phyloP scores from a whole-genome alignment of 2,113 vertebrate genomes.

The Xenopus laevis region DNA sequence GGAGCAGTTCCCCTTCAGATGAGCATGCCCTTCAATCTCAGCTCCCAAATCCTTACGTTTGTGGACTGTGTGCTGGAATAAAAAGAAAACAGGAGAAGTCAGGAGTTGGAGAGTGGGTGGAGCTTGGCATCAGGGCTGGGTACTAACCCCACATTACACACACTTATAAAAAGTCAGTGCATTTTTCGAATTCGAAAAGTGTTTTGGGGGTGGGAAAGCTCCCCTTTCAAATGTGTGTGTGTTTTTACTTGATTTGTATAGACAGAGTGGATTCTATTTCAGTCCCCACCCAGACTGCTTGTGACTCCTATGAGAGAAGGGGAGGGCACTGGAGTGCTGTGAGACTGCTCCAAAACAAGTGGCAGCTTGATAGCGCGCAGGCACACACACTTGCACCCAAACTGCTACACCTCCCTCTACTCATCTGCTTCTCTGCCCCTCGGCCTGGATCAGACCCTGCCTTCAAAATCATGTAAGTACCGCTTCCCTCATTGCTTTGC shows the following conservation, averaged over 20 bases:
- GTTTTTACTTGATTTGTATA: slow-evolving; percentile 13
- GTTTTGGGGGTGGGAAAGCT: slow-evolving; percentile 4
- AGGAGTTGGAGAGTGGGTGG: slow-evolving; percentile 6
- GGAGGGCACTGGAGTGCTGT: slow-evolving; percentile 31
- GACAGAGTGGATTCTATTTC: slow-evolving; percentile 27
- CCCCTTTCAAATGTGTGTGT: neutral
- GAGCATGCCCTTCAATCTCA: no score
- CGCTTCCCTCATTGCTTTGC: no score
- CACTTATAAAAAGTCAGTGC: neutral
- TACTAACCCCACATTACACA: neutral
- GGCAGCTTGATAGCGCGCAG: slow-evolving; percentile 15
- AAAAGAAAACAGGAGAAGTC: neutral
- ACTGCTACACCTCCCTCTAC: neutral
- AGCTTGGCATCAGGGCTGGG: neutral
- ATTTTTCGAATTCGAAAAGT: slow-evolving; percentile 30
- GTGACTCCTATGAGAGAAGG: slow-evolving; percentile 42
- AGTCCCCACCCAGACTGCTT: slow-evolving; percentile 46
- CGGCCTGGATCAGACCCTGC: slow-evolving; percentile 3
- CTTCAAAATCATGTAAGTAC: neutral
- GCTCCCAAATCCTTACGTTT: no score
- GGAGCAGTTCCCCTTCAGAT: no score
- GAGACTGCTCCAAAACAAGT: slow-evolving; percentile 36
- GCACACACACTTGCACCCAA: neutral
- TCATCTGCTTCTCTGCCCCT: neutral
- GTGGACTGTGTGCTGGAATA: no score